A percentile compares a stretch with the other conserved stretches of the same genome.
Evolutionary conservation across 2,888 invertebrate species (phyloP).

Genomic region (Nomada fabriciana): DNA sequence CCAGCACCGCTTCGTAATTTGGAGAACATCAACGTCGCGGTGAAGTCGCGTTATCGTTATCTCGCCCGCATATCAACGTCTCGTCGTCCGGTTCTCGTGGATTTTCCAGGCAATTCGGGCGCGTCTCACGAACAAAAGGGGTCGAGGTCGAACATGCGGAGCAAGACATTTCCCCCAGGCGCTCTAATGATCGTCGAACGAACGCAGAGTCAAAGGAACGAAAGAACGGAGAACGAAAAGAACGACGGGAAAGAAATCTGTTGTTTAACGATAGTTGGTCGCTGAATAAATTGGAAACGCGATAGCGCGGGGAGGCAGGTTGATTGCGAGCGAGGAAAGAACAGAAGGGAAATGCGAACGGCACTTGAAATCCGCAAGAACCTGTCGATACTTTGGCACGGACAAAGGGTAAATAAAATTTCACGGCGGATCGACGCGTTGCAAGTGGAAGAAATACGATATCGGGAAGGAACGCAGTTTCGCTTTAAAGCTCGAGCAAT

Average conservation of each 20-base stretch:
- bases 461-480: not conserved
- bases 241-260: constrained; percentile 2
- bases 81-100: not conserved
- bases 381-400: constrained; percentile 8
- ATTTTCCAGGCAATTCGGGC: constrained; percentile 32
- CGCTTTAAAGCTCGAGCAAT: constrained; percentile 3
- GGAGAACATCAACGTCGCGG: not conserved
- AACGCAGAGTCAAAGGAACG: not conserved
- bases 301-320: constrained; percentile 15
- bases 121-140: constrained; percentile 17
- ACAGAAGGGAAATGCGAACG: constrained; percentile 14
- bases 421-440: constrained; percentile 30
- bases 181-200: not conserved
- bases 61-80: constrained; percentile 53
- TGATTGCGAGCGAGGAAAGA: not conserved
- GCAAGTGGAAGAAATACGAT: constrained; percentile 45
- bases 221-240: not conserved
- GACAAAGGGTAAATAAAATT: constrained; percentile 35
- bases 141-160: not conserved
- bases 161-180: not conserved
- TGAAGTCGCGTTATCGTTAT: constrained; percentile 53
- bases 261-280: not conserved
- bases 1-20: not conserved
- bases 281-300: constrained; percentile 34
- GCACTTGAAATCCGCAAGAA: constrained; percentile 1